Percentiles rank a stretch among this genome's conserved stretches.
Conservation (phyloP, 2,113 vertebrate genomes). For the Gallinago undulata region DNA sequence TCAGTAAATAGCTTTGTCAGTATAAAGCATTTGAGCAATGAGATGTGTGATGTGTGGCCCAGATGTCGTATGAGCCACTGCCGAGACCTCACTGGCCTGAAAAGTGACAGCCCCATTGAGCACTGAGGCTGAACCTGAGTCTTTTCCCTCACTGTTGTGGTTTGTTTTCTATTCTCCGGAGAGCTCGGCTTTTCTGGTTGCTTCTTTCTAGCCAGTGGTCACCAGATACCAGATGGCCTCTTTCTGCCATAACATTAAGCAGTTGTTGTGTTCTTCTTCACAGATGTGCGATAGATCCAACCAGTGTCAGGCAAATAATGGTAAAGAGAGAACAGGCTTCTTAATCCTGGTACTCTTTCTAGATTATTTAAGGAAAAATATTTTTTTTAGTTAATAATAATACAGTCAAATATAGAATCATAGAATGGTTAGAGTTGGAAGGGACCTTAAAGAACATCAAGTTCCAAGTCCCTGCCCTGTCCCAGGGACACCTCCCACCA, state of each 20-base stretch:
- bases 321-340: neutral
- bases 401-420: neutral
- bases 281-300: neutral
- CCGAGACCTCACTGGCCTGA: neutral
- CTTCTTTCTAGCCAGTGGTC: neutral
- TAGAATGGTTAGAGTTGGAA: too few species aligned
- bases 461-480: too few species aligned
- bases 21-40: neutral
- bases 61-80: neutral
- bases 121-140: neutral
- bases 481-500: too few species aligned
- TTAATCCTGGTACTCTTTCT: neutral
- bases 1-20: neutral
- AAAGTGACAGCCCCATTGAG: neutral
- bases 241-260: neutral
- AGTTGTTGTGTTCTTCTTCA: neutral
- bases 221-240: neutral
- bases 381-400: neutral
- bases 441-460: too few species aligned
- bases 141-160: rapidly evolving
- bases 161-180: neutral
- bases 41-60: neutral
- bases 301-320: neutral
- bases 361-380: neutral
- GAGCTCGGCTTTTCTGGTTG: neutral